Evolutionary conservation across 2,888 invertebrate species (phyloP).

Genomic region (Busseola fusca): DNA sequence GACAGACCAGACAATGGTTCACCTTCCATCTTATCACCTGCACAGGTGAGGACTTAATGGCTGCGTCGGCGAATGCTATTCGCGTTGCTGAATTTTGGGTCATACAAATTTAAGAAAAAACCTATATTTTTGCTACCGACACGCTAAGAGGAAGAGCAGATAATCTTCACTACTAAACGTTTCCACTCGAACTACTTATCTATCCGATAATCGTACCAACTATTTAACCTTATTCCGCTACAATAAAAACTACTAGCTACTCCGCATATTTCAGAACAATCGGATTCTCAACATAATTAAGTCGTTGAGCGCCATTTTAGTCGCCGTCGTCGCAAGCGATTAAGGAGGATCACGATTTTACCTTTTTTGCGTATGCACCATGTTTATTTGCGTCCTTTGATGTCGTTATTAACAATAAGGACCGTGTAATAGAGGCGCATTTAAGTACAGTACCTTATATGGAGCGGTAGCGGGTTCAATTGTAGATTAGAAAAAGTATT

Average conservation of each 20-base stretch:
- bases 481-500: slow-evolving; percentile 24
- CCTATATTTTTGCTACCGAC: no score
- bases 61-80: no score
- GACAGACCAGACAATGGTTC: no score
- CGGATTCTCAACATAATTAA: slow-evolving; percentile 59
- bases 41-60: no score
- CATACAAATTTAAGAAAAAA: no score
- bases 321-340: slow-evolving; percentile 62
- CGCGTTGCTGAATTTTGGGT: no score
- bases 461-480: slow-evolving; percentile 18
- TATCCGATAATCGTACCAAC: slow-evolving; percentile 24
- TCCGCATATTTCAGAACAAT: slow-evolving; percentile 43
- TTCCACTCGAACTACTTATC: slow-evolving; percentile 16
- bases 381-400: slow-evolving; percentile 58
- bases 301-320: slow-evolving; percentile 71
- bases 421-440: slow-evolving; percentile 47
- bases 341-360: slow-evolving; percentile 72
- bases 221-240: slow-evolving; percentile 38
- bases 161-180: slow-evolving; percentile 4
- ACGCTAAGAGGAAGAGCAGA: neutral
- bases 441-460: slow-evolving; percentile 38
- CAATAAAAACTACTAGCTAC: slow-evolving; percentile 34
- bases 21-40: no score
- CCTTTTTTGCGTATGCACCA: slow-evolving; percentile 67
- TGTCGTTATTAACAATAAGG: slow-evolving; percentile 64